A percentile compares a stretch with the other conserved stretches of the same genome.
phyloP scores from a whole-genome alignment of 2,888 invertebrate species.

The Tipula confusa region DNA sequence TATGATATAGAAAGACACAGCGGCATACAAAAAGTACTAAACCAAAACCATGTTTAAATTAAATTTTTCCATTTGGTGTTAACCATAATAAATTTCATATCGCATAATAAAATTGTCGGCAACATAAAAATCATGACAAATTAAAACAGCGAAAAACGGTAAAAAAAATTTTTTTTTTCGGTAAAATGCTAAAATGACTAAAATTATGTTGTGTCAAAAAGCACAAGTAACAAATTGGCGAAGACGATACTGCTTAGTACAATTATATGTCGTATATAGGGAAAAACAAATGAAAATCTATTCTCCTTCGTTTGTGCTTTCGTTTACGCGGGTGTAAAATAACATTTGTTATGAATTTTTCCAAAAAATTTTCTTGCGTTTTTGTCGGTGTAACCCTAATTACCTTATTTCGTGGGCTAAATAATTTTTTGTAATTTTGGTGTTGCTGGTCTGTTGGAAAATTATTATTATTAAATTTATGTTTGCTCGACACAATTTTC shows the following conservation, averaged over 20 bases:
- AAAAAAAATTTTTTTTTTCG: neutral
- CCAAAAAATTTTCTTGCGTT: neutral
- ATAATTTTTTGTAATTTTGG: neutral
- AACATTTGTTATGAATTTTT: neutral
- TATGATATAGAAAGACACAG: neutral
- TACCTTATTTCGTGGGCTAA: neutral
- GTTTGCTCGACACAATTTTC: too few relatives aligned
- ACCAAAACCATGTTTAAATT: neutral
- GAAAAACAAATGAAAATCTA: neutral
- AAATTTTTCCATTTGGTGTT: neutral
- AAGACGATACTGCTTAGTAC: slow-evolving; percentile 3
- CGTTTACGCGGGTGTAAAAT: neutral
- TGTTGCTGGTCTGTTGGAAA: neutral
- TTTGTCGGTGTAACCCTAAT: neutral
- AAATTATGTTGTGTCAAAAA: neutral
- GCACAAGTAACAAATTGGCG: neutral
- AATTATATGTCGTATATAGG: neutral
- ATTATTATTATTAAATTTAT: too few relatives aligned
- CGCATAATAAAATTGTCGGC: neutral
- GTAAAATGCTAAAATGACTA: neutral
- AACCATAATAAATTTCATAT: slow-evolving; percentile 15
- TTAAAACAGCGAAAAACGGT: neutral
- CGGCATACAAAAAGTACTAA: neutral
- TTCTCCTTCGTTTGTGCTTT: neutral
- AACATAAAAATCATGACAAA: slow-evolving; percentile 25